Conservation (phyloP, 2,888 invertebrate genomes). For the Biston betularia region DNA sequence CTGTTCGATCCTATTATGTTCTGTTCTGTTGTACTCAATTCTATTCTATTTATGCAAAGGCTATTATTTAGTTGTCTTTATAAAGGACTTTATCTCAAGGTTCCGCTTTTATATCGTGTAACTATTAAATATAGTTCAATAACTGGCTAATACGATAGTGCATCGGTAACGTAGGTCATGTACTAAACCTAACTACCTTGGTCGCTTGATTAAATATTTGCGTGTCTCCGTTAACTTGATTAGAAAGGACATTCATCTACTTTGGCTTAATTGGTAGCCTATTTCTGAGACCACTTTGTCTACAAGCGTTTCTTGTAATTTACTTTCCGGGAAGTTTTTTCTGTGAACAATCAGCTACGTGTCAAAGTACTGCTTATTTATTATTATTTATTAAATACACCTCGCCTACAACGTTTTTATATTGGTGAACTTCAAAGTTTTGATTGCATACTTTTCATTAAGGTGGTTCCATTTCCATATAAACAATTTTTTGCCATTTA, state of each 20-base stretch:
- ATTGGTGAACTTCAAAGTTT: too few species aligned
- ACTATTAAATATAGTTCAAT: not conserved
- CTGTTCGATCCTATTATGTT: too few species aligned
- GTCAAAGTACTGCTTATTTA: too few species aligned
- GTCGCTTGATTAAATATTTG: constrained; percentile 34
- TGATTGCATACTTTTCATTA: too few species aligned
- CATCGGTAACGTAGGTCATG: constrained; percentile 6
- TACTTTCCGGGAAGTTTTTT: too few species aligned
- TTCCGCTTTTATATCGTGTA: too few species aligned
- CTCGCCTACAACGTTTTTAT: too few species aligned
- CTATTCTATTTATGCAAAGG: not conserved
- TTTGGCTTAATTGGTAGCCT: constrained; percentile 16
- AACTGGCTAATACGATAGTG: not conserved
- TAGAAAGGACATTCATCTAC: constrained; percentile 23
- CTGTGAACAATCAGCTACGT: too few species aligned
- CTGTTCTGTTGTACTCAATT: too few species aligned
- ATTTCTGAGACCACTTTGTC: constrained; percentile 9
- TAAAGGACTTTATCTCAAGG: not conserved
- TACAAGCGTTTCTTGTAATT: constrained; percentile 1
- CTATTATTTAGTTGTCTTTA: not conserved
- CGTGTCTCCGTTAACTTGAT: constrained; percentile 29
- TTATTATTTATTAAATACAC: too few species aligned
- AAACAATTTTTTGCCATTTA: too few species aligned
- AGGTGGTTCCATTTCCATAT: too few species aligned
- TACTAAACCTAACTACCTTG: constrained; percentile 14